These are phyloP conservation scores for Conger conger DNA, from an alignment of 2,113 vertebrate genomes.

Conservation along the genomic window DNA sequence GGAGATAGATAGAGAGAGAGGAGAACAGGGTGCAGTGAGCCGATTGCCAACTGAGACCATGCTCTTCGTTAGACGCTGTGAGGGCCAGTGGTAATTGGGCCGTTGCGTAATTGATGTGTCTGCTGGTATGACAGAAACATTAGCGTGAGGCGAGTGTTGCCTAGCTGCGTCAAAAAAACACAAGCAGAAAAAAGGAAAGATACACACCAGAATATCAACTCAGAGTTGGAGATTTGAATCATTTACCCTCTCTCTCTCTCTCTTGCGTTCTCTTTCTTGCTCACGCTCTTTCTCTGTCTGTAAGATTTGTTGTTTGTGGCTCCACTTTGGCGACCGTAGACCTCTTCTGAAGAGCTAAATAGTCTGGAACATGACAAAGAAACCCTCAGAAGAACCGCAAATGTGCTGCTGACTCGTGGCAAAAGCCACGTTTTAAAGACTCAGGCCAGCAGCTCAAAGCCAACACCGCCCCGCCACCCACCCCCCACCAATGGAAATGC, in stretches of 20 bases:
- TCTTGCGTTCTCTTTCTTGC: no score
- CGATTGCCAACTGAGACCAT: background rate
- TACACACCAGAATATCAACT: background rate
- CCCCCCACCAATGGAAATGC: constrained; percentile 23
- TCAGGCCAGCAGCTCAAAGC: constrained; percentile 41
- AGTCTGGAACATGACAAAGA: background rate
- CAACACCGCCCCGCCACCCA: background rate
- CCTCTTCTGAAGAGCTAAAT: background rate
- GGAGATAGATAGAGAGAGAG: background rate
- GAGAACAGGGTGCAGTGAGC: background rate
- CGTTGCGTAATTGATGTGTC: no score
- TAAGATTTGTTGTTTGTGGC: background rate
- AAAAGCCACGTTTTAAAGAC: constrained; percentile 30
- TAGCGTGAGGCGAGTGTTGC: background rate
- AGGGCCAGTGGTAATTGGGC: background rate
- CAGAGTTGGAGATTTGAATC: background rate
- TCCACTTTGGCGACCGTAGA: background rate
- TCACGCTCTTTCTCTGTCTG: background rate
- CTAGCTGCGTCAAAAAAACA: background rate
- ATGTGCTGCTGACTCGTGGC: constrained; percentile 26
- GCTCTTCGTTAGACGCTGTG: background rate
- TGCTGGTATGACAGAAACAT: background rate
- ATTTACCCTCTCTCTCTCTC: background rate
- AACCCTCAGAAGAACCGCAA: constrained; percentile 4
- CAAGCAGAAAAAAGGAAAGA: background rate